Conservation (phyloP, 2,113 vertebrate species). For the Telmatochromis sp. region DNA sequence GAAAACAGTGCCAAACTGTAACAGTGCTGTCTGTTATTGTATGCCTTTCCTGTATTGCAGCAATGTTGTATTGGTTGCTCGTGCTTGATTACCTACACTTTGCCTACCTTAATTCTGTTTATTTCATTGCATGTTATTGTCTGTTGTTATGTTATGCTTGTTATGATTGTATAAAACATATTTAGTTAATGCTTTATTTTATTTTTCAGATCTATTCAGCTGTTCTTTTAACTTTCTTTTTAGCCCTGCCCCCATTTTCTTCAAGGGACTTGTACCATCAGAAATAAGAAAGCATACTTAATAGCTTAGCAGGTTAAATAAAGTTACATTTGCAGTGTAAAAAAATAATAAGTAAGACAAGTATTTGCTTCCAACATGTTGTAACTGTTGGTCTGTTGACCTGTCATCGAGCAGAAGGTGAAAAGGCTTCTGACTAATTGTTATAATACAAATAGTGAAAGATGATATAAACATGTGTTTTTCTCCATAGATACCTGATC, state of each 20-base stretch:
- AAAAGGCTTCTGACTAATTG: not conserved
- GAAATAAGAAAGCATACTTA: not conserved
- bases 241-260: not conserved
- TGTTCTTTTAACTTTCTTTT: not conserved
- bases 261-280: not conserved
- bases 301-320: accelerated
- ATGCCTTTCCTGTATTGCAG: not conserved
- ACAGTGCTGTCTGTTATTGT: not conserved
- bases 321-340: not conserved
- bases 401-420: accelerated
- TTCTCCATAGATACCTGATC: not conserved
- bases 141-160: not conserved
- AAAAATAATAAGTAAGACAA: not conserved
- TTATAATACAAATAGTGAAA: accelerated
- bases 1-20: not conserved
- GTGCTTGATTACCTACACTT: accelerated
- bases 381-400: not conserved
- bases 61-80: not conserved
- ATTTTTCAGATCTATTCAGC: not conserved
- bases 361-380: not conserved
- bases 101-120: not conserved
- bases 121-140: not conserved
- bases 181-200: not conserved
- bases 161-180: accelerated
- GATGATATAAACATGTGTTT: accelerated